Evolutionary conservation across 2,888 invertebrate species (phyloP), one percentile per base, ranked within the genome.

Genomic region (Bombylius major): DNA sequence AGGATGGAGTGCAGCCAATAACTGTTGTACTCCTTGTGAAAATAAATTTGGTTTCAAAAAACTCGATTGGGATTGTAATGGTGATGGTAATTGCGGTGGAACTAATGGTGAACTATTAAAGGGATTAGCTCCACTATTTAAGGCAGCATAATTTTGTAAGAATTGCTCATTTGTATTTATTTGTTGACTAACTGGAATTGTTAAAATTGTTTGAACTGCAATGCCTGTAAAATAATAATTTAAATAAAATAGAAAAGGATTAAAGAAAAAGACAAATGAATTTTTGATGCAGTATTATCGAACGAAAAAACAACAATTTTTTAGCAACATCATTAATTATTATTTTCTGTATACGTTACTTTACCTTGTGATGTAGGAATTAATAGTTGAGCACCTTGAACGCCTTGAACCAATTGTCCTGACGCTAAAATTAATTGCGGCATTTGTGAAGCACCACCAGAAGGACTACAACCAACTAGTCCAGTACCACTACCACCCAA

Each of bases 351-450:
- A 11, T 36, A 36, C 8, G 34, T 36, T 42, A 4, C 4, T 64
- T 70, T 76, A 91, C 93, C 93, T 82, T 93, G 92, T 60, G 94
- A 91, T 55, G 95, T 95, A 53, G 95, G 95, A 77, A 96, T 95
- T 66, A 95, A 83, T 57, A 96, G 81, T 71, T 95, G 95, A 50
- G 93, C 92, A 13, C 92, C 92, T 75, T 93, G 93, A 65, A 93
- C 91, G 63, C 92, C 92, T 73, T 92, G 92, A 58, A 91, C 87
- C 69, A 93, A 82, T 75, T 93, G 92, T 55, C 93, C 92, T 58
- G 91, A 91, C 59, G 92, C 91, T 64, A 93, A 79, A 70, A 93
- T 89, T 66, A 93, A 84, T 77, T 93, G 93, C 59, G 93, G 93
- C 86, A 93, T 89, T 66, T 75, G 74, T 54, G 70, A 66, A 36